Conservation (phyloP, 1,140 invertebrate species). For the Pseudomyrmex dendroicus region DNA sequence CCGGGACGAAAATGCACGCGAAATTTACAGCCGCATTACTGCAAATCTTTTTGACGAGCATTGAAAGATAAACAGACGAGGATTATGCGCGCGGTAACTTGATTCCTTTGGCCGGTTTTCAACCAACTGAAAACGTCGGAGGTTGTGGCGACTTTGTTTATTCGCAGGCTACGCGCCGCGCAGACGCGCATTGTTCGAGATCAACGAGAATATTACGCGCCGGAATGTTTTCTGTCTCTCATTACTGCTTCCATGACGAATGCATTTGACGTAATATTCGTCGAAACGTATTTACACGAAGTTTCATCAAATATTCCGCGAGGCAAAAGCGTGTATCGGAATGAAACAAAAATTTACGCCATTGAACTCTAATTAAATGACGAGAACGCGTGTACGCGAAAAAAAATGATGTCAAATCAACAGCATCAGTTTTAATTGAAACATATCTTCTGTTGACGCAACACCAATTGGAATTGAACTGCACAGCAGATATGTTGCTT, state of each 20-base stretch:
- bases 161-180: conserved; percentile 44
- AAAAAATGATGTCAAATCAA: no score
- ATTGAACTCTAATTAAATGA: no score
- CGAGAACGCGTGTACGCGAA: no score
- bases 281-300: not conserved
- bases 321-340: not conserved
- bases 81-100: not conserved
- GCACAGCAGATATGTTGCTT: no score
- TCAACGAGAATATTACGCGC: not conserved
- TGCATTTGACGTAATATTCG: not conserved
- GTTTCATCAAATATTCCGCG: not conserved
- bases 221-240: not conserved
- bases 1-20: conserved; percentile 3
- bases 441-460: no score
- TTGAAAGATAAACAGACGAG: conserved; percentile 30
- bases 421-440: no score
- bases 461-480: no score
- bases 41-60: conserved; percentile 17
- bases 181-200: not conserved
- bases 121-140: conserved; percentile 15
- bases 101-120: conserved; percentile 43
- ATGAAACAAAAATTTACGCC: no score
- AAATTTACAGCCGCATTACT: conserved; percentile 8
- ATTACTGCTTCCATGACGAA: not conserved
- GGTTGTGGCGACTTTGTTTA: not conserved